phyloP scores from a whole-genome alignment of 2,797 vertebrate species.

The Gouania willdenowi region DNA sequence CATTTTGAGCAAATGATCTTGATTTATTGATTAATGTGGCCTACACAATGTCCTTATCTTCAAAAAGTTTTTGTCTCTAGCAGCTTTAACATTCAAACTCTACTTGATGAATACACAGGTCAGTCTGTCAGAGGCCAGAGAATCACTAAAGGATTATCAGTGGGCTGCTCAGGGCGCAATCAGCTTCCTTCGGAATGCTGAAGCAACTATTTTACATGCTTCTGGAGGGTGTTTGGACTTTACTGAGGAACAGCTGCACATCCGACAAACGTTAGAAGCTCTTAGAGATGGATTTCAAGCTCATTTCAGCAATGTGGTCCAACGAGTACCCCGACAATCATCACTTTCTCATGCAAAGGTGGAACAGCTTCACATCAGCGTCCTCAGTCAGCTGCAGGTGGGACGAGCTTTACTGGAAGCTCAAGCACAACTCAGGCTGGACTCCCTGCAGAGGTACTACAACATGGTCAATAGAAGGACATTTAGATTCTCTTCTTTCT shows the following conservation, averaged over 20 bases:
- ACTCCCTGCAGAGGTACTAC: constrained; percentile 66
- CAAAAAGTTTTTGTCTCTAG: too few species aligned
- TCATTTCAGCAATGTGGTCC: constrained; percentile 63
- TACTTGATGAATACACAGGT: constrained; percentile 62
- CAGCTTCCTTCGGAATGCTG: constrained; percentile 63
- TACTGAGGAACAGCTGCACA: constrained; percentile 56
- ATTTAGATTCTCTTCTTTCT: neutral
- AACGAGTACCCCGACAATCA: constrained; percentile 59
- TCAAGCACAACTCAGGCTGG: constrained; percentile 68
- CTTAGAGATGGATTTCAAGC: constrained; percentile 75
- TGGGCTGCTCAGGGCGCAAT: constrained; percentile 67
- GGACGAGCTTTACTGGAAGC: constrained; percentile 68
- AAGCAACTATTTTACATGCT: constrained; percentile 61
- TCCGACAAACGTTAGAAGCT: constrained; percentile 39
- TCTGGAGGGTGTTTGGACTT: constrained; percentile 61
- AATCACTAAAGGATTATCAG: constrained; percentile 70
- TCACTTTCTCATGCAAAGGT: constrained; percentile 62
- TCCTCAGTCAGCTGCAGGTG: constrained; percentile 71
- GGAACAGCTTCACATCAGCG: constrained; percentile 67
- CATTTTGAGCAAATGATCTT: too few species aligned
- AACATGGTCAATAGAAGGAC: neutral
- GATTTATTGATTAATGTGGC: too few species aligned
- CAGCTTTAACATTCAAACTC: too few species aligned
- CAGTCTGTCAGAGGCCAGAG: constrained; percentile 68
- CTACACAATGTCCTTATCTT: too few species aligned